These are phyloP conservation scores for Artibeus lituratus DNA, from an alignment of 2,797 vertebrate genomes.

Conservation along the genomic window DNA sequence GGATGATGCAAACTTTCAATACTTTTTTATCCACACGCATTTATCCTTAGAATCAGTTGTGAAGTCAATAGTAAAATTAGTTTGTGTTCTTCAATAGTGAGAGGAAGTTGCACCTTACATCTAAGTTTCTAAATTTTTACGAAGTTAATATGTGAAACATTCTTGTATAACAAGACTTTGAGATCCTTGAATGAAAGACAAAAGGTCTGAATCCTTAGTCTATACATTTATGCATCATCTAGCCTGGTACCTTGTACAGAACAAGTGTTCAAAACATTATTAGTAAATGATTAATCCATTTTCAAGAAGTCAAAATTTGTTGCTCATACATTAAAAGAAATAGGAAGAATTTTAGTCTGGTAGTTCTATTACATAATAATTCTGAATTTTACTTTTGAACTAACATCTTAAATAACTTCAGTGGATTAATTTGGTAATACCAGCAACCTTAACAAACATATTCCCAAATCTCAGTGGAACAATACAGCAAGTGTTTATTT, in stretches of 20 bases:
- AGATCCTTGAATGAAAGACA: not conserved
- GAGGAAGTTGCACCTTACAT: not conserved
- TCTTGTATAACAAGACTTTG: not conserved
- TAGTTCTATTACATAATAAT: conserved; percentile 12
- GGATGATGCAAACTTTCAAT: not conserved
- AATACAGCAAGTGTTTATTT: not conserved
- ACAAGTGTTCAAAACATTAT: conserved; percentile 6
- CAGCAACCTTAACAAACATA: not conserved
- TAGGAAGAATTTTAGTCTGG: not conserved
- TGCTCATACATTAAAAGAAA: not conserved
- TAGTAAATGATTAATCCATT: conserved; percentile 33
- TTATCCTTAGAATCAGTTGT: not conserved
- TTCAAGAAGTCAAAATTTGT: not conserved
- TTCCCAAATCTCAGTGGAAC: not conserved
- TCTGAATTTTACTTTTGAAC: conserved; percentile 15
- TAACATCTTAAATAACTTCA: not conserved
- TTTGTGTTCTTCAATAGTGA: not conserved
- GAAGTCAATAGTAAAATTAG: not conserved
- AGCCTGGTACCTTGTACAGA: not conserved
- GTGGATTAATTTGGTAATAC: not conserved
- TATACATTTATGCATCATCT: not conserved
- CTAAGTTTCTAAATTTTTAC: not conserved
- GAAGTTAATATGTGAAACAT: not conserved
- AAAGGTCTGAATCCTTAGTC: not conserved
- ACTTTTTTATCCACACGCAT: not conserved